A percentile compares a stretch with the other conserved stretches of the same genome.
phyloP scores from a whole-genome alignment of 1,140 invertebrate genomes.

The Polypedilum pembai region DNA sequence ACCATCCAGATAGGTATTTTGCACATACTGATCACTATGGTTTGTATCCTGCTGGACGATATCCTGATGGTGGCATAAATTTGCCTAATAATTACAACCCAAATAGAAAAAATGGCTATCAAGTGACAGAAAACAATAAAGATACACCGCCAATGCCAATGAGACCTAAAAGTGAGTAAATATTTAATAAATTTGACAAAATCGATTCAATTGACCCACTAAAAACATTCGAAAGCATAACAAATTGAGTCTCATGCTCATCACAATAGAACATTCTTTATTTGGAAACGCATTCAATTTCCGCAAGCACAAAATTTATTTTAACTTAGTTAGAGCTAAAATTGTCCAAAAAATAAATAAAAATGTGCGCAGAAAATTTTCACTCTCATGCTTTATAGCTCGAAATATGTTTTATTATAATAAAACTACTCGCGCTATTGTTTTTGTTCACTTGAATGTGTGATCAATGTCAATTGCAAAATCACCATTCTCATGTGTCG shows the following conservation, averaged over 20 bases:
- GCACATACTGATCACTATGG: not conserved
- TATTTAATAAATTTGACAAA: not conserved
- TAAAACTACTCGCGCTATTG: not conserved
- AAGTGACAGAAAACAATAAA: not conserved
- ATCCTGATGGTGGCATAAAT: not conserved
- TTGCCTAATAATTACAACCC: not conserved
- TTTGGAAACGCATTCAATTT: slow-evolving; percentile 14
- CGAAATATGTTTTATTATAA: not conserved
- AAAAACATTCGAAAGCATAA: slow-evolving; percentile 1
- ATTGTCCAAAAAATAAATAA: too few relatives aligned
- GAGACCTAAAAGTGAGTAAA: not conserved
- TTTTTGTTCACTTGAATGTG: slow-evolving; percentile 22
- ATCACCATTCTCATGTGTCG: slow-evolving; percentile 15
- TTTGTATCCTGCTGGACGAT: slow-evolving; percentile 12
- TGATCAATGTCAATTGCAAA: not conserved
- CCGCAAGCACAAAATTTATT: slow-evolving; percentile 3
- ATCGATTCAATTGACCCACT: not conserved
- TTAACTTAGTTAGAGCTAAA: too few relatives aligned
- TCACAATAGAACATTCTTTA: not conserved
- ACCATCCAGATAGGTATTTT: not conserved
- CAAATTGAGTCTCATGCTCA: not conserved
- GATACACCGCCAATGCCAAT: not conserved
- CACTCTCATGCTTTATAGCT: not conserved
- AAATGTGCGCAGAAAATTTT: not conserved
- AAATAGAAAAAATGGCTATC: slow-evolving; percentile 21